These are phyloP conservation scores for Lamproptera curius DNA, from an alignment of 2,888 invertebrate species.

Conservation along the genomic window DNA sequence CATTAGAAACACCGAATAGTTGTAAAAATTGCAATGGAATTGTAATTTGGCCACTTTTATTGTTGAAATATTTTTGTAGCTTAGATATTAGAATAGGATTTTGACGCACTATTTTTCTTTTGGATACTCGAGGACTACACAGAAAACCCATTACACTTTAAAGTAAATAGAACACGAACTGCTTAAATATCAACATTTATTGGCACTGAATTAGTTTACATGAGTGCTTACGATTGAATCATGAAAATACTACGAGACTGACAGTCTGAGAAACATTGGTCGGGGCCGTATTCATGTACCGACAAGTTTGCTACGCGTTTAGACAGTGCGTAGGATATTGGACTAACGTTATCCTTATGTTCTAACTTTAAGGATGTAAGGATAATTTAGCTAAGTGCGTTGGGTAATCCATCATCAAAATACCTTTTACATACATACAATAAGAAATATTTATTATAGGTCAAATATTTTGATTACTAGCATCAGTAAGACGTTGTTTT, in stretches of 20 bases:
- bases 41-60: slow-evolving; percentile 26
- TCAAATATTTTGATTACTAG: no score
- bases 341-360: no score
- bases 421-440: no score
- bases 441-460: no score
- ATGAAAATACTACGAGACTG: slow-evolving; percentile 2
- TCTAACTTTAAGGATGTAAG: no score
- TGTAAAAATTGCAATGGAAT: slow-evolving; percentile 27
- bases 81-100: slow-evolving; percentile 27
- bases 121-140: slow-evolving; percentile 32
- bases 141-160: slow-evolving; percentile 33
- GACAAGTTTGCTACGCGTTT: slow-evolving; percentile 38
- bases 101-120: slow-evolving; percentile 21
- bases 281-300: slow-evolving; percentile 35
- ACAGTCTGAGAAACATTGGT: background rate
- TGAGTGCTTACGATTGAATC: background rate
- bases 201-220: background rate
- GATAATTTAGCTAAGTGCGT: no score
- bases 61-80: slow-evolving; percentile 33
- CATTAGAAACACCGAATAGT: slow-evolving; percentile 29
- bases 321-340: no score
- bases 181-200: background rate
- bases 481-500: no score
- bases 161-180: background rate
- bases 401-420: no score